phyloP scores from a whole-genome alignment of 2,797 vertebrate genomes.

The Apogon talboti region DNA sequence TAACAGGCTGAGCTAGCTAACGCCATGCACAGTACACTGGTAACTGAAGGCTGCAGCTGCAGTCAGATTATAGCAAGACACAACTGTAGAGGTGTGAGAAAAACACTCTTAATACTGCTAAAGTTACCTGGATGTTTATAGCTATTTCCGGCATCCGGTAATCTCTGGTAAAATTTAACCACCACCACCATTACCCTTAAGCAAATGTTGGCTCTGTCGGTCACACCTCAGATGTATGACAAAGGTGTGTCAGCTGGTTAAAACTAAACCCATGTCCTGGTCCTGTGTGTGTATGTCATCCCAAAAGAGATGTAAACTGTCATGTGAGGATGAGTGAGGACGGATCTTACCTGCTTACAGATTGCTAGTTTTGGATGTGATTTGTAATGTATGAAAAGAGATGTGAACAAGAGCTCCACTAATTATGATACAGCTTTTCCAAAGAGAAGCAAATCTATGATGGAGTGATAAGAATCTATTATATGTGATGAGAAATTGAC shows the following conservation, averaged over 20 bases:
- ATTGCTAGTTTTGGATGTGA: background rate
- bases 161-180: too few relatives aligned
- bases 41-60: background rate
- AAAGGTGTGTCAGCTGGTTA: slow-evolving; percentile 64
- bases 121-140: too few relatives aligned
- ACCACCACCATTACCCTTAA: background rate
- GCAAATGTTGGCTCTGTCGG: slow-evolving; percentile 2
- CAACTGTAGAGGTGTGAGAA: background rate
- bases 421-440: background rate
- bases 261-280: slow-evolving; percentile 47
- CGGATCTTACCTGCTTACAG: background rate
- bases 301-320: too few relatives aligned
- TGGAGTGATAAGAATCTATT: background rate
- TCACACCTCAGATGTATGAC: slow-evolving; percentile 47
- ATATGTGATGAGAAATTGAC: too few relatives aligned
- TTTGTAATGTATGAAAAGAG: background rate
- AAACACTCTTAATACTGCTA: background rate
- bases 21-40: slow-evolving; percentile 19
- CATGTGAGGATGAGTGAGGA: background rate
- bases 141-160: too few relatives aligned
- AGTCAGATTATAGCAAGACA: background rate
- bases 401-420: too few relatives aligned
- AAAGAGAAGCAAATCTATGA: background rate
- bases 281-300: background rate
- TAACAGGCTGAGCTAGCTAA: slow-evolving; percentile 40